A percentile compares a stretch with the other conserved stretches of the same genome.
These are phyloP conservation scores for Drosophila heteroneura DNA, from an alignment of 2,888 invertebrate species.

Conservation along the genomic window DNA sequence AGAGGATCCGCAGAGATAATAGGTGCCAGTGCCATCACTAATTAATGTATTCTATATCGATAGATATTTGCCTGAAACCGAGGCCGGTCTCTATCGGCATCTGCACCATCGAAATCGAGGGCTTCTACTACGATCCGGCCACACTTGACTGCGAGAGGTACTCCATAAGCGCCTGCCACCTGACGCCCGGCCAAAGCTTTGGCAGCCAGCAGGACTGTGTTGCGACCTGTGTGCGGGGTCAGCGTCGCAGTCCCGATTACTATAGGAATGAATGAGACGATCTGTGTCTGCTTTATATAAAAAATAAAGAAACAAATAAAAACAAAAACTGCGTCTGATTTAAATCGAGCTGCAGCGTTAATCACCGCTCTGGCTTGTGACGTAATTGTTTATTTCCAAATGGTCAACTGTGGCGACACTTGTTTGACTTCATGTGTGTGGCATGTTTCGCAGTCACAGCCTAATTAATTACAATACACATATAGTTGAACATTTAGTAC, in stretches of 20 bases:
- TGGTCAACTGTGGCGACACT: constrained; percentile 33
- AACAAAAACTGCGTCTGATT: constrained; percentile 49
- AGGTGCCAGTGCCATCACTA: neutral
- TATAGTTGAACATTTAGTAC: constrained; percentile 28
- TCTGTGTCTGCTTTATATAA: neutral
- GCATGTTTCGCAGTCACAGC: constrained; percentile 35
- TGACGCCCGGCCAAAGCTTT: constrained; percentile 82
- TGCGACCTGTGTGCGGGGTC: constrained; percentile 78
- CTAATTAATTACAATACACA: constrained; percentile 21
- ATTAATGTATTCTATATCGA: neutral
- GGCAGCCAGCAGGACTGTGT: constrained; percentile 81
- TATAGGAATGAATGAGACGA: constrained; percentile 67
- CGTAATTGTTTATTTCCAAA: constrained; percentile 58
- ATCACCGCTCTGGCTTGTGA: constrained; percentile 51
- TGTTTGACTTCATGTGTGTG: constrained; percentile 41
- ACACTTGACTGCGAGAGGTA: constrained; percentile 78
- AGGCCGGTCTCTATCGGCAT: constrained; percentile 82
- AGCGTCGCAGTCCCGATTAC: constrained; percentile 77
- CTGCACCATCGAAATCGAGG: constrained; percentile 84
- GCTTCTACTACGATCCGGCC: constrained; percentile 81
- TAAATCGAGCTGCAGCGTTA: constrained; percentile 21
- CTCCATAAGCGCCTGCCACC: constrained; percentile 80
- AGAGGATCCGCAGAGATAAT: too few species aligned
- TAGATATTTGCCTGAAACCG: constrained; percentile 80
- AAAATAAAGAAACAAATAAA: constrained; percentile 14